Conservation (phyloP, 2,113 vertebrate genomes). For the Buteo buteo region DNA sequence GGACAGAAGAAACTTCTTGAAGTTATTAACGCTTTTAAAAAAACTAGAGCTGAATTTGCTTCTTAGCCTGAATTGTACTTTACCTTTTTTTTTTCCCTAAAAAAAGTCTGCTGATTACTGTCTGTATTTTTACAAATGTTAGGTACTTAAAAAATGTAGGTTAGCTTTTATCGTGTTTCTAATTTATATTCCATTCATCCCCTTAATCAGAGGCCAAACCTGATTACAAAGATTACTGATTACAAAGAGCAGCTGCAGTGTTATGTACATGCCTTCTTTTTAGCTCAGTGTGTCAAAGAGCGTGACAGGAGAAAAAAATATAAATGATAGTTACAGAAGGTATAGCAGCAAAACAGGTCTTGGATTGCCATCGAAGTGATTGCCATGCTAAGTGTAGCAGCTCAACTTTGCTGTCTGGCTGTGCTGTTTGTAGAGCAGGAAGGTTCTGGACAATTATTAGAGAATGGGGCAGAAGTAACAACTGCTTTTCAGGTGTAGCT, state of each 20-base stretch:
- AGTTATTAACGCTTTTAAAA: not conserved
- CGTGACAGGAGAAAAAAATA: not conserved
- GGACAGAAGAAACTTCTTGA: not conserved
- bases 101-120: not conserved
- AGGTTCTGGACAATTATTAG: not conserved
- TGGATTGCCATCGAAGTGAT: not conserved
- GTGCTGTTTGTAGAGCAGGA: not conserved
- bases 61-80: not conserved
- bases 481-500: not conserved
- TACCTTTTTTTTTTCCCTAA: rapidly evolving
- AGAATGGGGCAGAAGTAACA: not conserved
- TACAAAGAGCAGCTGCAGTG: not conserved
- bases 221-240: not conserved
- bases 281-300: not conserved
- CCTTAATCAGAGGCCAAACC: not conserved
- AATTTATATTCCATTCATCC: not conserved
- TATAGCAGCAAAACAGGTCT: not conserved
- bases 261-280: not conserved
- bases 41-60: not conserved
- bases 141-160: not conserved
- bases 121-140: not conserved
- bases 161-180: not conserved
- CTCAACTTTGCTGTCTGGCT: not conserved
- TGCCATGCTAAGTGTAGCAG: not conserved
- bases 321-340: not conserved